Percentiles rank a stretch among this genome's conserved stretches.
phyloP scores from a whole-genome alignment of 2,113 vertebrate genomes.

The Tychaedon coryphoeus region DNA sequence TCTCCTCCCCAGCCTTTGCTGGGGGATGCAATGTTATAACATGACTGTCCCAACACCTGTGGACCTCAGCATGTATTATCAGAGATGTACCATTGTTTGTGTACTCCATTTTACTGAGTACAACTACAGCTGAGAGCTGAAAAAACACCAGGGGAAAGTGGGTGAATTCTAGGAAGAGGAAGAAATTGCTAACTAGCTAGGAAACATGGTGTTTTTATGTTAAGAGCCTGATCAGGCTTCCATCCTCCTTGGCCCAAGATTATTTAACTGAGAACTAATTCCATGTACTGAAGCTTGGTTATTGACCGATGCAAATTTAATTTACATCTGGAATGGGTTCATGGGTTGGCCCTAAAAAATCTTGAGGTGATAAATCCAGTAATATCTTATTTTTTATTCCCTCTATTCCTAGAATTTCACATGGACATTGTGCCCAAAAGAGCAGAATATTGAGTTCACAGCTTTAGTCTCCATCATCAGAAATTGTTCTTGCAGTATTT shows the following conservation, averaged over 20 bases:
- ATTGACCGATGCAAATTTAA: not conserved
- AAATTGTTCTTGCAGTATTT: not conserved
- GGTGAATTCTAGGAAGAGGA: not conserved
- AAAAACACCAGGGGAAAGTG: not conserved
- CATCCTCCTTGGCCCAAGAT: not conserved
- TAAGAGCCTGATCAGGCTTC: not conserved
- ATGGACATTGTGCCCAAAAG: not conserved
- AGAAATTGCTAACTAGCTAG: not conserved
- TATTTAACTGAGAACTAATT: not conserved
- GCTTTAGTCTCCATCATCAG: not conserved
- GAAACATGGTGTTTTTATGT: not conserved
- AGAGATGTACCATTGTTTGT: rapidly evolving
- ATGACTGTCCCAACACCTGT: not conserved
- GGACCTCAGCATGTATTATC: not conserved
- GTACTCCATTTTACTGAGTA: not conserved
- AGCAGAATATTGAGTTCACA: not conserved
- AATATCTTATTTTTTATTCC: not conserved
- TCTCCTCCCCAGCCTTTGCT: not conserved
- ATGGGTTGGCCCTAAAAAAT: not conserved
- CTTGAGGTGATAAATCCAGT: not conserved
- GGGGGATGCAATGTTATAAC: rapidly evolving
- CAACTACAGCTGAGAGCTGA: not conserved
- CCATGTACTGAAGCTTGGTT: not conserved
- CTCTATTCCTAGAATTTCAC: not conserved
- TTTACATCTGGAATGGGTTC: not conserved